Conservation (phyloP, 2,797 vertebrate genomes). For the Brachyalestes nurse region DNA sequence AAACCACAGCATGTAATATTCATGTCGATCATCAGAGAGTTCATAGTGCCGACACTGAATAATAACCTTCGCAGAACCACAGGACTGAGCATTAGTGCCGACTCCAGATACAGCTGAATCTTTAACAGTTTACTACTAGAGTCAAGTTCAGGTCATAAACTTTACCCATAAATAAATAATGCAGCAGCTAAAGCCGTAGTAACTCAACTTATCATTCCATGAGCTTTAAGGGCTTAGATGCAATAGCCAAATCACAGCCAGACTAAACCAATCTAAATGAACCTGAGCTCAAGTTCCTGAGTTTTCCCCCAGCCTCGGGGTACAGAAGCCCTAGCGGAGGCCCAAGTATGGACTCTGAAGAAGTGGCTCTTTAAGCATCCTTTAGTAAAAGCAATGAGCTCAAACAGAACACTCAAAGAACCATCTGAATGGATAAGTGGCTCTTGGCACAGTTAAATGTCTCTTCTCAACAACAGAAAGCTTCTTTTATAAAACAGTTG, state of each 20-base stretch:
- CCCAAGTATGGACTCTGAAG: background rate
- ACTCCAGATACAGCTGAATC: background rate
- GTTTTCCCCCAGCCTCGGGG: background rate
- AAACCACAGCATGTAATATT: constrained; percentile 13
- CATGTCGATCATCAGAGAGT: constrained; percentile 1
- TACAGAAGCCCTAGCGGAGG: background rate
- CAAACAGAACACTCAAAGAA: too few species aligned
- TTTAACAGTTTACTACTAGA: background rate
- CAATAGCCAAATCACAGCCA: background rate
- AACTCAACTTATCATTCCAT: background rate
- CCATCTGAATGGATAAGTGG: too few species aligned
- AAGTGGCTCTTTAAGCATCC: too few species aligned
- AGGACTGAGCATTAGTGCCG: background rate
- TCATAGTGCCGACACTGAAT: background rate
- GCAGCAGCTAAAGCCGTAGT: background rate
- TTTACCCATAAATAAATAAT: background rate
- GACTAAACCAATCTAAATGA: background rate
- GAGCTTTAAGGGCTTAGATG: background rate
- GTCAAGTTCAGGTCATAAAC: background rate
- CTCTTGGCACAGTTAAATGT: too few species aligned
- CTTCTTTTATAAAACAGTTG: too few species aligned
- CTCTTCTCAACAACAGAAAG: too few species aligned
- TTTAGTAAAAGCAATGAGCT: too few species aligned
- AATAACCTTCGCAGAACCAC: background rate
- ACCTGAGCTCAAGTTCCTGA: background rate